phyloP scores from a whole-genome alignment of 2,888 invertebrate species.

The Dryadula phaetusa region DNA sequence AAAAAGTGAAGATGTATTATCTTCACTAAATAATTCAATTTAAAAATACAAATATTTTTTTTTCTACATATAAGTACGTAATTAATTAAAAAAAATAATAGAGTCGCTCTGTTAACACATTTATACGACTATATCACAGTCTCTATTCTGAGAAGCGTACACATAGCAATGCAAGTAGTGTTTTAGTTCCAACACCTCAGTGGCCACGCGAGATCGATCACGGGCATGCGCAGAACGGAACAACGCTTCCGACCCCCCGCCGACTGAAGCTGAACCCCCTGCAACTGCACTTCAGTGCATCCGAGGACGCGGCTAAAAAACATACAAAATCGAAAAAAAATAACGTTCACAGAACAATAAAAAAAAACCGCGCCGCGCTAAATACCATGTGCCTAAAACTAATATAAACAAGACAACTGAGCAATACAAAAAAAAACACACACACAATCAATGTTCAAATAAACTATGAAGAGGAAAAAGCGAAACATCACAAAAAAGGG shows the following conservation, averaged over 20 bases:
- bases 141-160: constrained; percentile 39
- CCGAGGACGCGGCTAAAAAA: constrained; percentile 66
- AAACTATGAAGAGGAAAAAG: constrained; percentile 83
- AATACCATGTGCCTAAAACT: constrained; percentile 47
- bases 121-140: not conserved
- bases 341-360: constrained; percentile 49
- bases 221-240: constrained; percentile 70
- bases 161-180: constrained; percentile 63
- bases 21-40: no score
- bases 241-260: constrained; percentile 60
- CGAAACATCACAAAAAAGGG: constrained; percentile 57
- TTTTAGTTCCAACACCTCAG: constrained; percentile 69
- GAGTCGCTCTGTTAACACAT: not conserved
- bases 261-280: constrained; percentile 48
- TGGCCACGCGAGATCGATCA: constrained; percentile 77
- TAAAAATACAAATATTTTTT: not conserved
- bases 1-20: no score
- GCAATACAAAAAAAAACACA: constrained; percentile 45
- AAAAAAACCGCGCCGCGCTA: constrained; percentile 45
- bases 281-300: constrained; percentile 83
- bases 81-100: constrained; percentile 4
- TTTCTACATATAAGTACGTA: not conserved
- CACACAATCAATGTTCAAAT: constrained; percentile 51
- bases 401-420: constrained; percentile 27
- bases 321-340: constrained; percentile 57